A percentile compares a stretch with the other conserved stretches of the same genome.
Evolutionary conservation across 2,888 invertebrate species (phyloP).

Genomic region (Nemapogon koenigi): DNA sequence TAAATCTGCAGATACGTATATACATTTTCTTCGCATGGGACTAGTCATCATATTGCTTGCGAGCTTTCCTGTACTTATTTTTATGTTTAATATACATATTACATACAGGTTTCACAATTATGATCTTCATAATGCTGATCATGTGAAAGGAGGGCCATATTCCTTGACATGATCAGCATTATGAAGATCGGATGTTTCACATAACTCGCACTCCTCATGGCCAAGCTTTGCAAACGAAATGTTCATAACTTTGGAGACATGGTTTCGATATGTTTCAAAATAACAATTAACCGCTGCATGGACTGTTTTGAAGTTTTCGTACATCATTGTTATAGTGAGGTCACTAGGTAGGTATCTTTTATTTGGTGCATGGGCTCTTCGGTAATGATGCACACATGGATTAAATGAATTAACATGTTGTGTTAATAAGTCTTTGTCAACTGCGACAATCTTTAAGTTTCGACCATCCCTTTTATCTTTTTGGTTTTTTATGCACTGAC

Average conservation of each 20-base stretch:
- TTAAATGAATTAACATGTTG: conserved; percentile 7
- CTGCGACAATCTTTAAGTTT: no score
- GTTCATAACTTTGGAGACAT: conserved; percentile 10
- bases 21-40: no score
- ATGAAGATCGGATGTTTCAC: conserved; percentile 9
- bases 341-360: conserved; percentile 12
- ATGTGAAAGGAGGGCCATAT: no score
- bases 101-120: no score
- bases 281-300: conserved; percentile 3
- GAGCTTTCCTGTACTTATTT: no score
- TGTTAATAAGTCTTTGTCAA: conserved; percentile 9
- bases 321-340: conserved; percentile 10
- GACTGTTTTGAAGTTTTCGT: conserved; percentile 9
- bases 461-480: no score
- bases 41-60: no score
- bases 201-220: conserved; percentile 14
- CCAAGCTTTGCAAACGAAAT: conserved; percentile 14
- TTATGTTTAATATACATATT: no score
- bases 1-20: conserved; percentile 12
- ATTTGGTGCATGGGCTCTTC: conserved; percentile 12
- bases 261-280: conserved; percentile 10
- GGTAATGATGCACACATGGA: conserved; percentile 10
- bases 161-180: no score
- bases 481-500: no score
- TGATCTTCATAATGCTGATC: no score